Base-by-base conservation (phyloP, 92 coral and sea anemone genomes). In the Pocillopora grandis region DNA sequence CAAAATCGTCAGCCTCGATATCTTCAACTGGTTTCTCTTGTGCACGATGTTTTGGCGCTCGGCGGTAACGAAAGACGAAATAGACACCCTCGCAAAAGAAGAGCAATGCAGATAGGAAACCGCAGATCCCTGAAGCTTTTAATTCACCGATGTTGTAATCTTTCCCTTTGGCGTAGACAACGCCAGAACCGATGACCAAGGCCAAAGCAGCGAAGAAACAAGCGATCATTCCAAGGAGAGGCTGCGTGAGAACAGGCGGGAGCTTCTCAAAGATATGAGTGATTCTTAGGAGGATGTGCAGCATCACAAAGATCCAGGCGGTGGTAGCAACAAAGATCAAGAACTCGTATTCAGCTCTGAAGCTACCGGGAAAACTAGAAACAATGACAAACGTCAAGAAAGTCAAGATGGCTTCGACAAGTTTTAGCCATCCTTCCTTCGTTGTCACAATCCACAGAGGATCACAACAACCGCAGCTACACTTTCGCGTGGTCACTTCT, bases 191-290 rank as follows among this genome's bases (percentile, higher is more conserved):
- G 57, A 96, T 80, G 23, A 96, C 81, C 82, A 95, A 83, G 14
- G 90, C 62, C 12, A 94, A 10, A 58, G 86, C 81, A 12, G 94
- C 98, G n/a, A 89, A 69, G 37, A 73, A 60, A 61, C 95, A 93
- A 73, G 87, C 75, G 13, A 63, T 84, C 20, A 96, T 70, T 1
- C 88, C 85, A 5, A 96, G 91, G 31, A 85, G 61, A 0, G 96
- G 96, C 68, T 90, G 99, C 23, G 86, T 91, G 18, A 96, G 73
- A 17, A 82, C 95, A 20, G 75, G 61, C 8, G 99, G 99, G 60
- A 96, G 89, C 84, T 92, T 90, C 91, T 96, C 99, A 61, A 89
- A 90, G 62, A 96, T 74, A 81, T 94, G 99, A 36, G 89, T 79
- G 18, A 94, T 79, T 12, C 95, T 91, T 14, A 96, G 82, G 21